These are phyloP conservation scores for Mya arenaria DNA, from an alignment of 1,140 invertebrate genomes.

Conservation along the genomic window DNA sequence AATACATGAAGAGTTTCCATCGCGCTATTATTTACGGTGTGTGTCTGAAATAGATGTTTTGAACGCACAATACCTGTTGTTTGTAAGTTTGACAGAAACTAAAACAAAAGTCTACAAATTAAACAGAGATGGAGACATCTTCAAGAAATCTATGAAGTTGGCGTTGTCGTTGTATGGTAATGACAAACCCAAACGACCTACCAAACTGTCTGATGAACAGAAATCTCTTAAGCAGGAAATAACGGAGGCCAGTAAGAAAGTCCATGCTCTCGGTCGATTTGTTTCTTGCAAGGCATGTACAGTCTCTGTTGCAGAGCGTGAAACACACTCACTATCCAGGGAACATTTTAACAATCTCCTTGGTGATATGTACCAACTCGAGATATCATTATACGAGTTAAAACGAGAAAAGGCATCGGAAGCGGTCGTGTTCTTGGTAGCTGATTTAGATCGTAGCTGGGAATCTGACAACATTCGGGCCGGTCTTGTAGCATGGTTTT, in stretches of 20 bases:
- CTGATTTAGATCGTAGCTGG: constrained; percentile 6
- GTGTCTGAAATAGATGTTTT: background rate
- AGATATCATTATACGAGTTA: background rate
- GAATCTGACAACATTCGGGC: background rate
- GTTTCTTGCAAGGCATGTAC: background rate
- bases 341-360: background rate
- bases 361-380: no score
- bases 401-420: background rate
- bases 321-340: background rate
- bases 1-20: background rate
- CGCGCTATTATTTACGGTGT: constrained; percentile 11
- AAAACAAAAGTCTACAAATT: background rate
- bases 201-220: background rate
- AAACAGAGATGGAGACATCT: background rate
- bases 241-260: background rate
- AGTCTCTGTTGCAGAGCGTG: background rate
- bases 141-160: background rate
- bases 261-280: background rate
- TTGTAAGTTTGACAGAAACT: background rate
- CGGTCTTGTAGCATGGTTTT: background rate
- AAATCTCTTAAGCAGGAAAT: background rate
- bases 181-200: constrained; percentile 8
- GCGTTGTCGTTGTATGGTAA: background rate
- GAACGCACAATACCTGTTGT: background rate
- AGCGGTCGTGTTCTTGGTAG: background rate